Base-by-base conservation (phyloP, 2,888 invertebrate species). In the Cenopis cana region DNA sequence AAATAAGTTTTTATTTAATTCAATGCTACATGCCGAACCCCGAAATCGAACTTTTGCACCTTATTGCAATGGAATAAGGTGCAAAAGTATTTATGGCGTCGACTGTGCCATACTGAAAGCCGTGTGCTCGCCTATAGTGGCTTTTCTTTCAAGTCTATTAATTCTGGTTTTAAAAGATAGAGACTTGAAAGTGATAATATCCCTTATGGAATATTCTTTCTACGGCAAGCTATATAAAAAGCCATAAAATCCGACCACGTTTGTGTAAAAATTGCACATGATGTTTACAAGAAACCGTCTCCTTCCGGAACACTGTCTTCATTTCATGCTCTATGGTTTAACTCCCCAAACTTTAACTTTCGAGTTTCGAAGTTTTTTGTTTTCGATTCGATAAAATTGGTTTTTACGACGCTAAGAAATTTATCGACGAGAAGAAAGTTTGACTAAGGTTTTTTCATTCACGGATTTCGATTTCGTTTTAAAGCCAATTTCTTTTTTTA, bases 381-480 rank as follows among this genome's bases (percentile, higher is more conserved):
- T 62, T 69, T 69, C 62, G 12, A 62, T 61, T 57, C 56, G 14
- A 8, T 64, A 57, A 57, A 69, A 69, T 69, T 64, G 62, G 56
- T 64, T 69, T 60, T 64, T 69, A 57, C 69, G 56, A 50, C 57
- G 49, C 50, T 18, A 56, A 61, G 38, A 64, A 64, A 50, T 64
- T 69, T 69, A 69, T 64, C 64, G 69, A 33, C 50, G 24, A 11
- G 69, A 64, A 69, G 57, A 69, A 64, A 64, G 49, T 69, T 49
- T 10, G 66, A 50, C 17, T 17, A 55, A 66, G 2, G 54, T 60
- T 70, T 65, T 33, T 66, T 38, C 60, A 36, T 60, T 49, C 55
- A 50, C 54, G 66, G 66, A 67, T 67, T 67, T 70, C 65, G 55
- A 67, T 71, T 60, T 56, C n/a, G 8, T 46, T 17, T 33, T n/a